phyloP scores from a whole-genome alignment of 2,113 vertebrate species.

The Morone saxatilis region DNA sequence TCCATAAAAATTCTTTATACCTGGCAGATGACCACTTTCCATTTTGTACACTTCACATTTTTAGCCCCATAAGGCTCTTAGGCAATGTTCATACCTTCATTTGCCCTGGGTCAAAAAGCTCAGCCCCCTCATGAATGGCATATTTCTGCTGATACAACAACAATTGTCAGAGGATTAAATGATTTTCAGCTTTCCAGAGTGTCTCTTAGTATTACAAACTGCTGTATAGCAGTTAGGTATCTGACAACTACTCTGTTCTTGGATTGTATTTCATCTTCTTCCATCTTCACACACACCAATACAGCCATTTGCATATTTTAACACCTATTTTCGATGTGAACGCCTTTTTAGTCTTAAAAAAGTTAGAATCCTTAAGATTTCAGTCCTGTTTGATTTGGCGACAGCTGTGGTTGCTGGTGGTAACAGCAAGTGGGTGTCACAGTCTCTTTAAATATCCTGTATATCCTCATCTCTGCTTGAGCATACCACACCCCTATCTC shows the following conservation, averaged over 20 bases:
- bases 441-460: too few relatives aligned
- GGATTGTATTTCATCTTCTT: not conserved
- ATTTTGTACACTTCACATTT: not conserved
- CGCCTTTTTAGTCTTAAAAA: not conserved
- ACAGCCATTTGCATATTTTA: not conserved
- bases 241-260: not conserved
- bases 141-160: not conserved
- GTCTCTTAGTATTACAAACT: not conserved
- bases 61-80: not conserved
- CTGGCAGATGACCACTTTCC: not conserved
- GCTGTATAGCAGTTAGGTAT: not conserved
- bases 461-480: too few relatives aligned
- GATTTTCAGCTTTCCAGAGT: not conserved
- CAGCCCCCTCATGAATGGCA: not conserved
- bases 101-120: not conserved
- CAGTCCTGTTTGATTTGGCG: too few relatives aligned
- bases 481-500: too few relatives aligned
- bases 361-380: too few relatives aligned
- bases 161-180: not conserved
- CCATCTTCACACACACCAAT: not conserved
- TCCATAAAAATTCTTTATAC: not conserved
- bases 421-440: too few relatives aligned
- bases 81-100: not conserved
- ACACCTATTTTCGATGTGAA: not conserved
- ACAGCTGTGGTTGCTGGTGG: too few relatives aligned